Conservation (phyloP, 2,888 invertebrate genomes). For the Teleiodes luculella region DNA sequence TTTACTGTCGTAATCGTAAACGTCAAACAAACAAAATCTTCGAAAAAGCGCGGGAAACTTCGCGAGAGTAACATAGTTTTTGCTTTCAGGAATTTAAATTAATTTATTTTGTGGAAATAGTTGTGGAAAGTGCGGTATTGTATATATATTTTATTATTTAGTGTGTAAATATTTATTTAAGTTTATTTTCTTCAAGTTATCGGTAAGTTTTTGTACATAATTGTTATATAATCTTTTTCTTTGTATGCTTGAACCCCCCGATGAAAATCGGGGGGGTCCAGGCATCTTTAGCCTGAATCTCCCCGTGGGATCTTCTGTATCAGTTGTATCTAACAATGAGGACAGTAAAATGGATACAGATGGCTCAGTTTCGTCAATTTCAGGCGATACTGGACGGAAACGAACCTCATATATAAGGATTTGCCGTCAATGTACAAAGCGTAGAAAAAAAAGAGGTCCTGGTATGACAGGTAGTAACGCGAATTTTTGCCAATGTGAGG, state of each 20-base stretch:
- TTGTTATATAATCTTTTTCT: too few species aligned
- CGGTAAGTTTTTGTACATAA: too few species aligned
- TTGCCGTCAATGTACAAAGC: background rate
- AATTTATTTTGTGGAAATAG: too few species aligned
- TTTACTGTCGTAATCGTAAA: too few species aligned
- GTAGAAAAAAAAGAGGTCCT: background rate
- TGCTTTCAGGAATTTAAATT: too few species aligned
- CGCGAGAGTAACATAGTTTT: too few species aligned
- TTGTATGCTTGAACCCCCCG: background rate
- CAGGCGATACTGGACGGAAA: background rate
- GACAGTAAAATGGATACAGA: background rate
- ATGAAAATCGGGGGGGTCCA: background rate
- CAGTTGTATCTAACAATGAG: background rate
- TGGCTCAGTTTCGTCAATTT: background rate
- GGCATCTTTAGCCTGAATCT: conserved; percentile 1
- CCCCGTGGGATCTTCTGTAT: conserved; percentile 12
- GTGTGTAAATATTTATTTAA: too few species aligned
- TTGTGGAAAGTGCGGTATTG: too few species aligned
- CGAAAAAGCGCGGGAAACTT: too few species aligned
- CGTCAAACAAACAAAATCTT: too few species aligned
- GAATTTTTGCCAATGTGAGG: background rate
- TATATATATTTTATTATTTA: too few species aligned
- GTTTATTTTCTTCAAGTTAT: too few species aligned
- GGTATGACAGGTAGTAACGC: background rate
- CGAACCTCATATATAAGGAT: background rate